These are phyloP conservation scores for Scolopax mira DNA, from an alignment of 2,113 vertebrate genomes.

Conservation along the genomic window DNA sequence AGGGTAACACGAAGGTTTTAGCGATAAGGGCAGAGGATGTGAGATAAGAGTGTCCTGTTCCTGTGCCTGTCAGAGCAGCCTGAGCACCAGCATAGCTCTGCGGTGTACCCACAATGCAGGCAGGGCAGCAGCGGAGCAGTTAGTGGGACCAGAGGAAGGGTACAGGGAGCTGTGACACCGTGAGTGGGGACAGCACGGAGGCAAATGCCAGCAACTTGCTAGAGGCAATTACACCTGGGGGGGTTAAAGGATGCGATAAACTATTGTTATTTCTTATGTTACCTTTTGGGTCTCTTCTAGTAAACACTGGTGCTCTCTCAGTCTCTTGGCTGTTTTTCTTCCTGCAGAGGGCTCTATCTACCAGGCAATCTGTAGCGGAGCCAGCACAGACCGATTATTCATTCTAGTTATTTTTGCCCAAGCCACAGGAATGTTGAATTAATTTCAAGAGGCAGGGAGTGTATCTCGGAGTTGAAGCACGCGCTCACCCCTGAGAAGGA, in stretches of 20 bases:
- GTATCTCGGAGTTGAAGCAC: constrained; percentile 39
- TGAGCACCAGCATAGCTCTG: background rate
- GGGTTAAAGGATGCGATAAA: background rate
- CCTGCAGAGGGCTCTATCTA: constrained; percentile 67
- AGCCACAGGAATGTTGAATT: constrained; percentile 59
- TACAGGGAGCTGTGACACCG: background rate
- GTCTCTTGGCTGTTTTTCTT: background rate
- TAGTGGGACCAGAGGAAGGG: background rate
- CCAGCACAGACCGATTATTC: background rate
- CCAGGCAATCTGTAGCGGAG: constrained; percentile 26
- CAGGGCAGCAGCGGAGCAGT: background rate
- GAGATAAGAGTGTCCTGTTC: background rate
- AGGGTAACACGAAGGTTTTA: background rate
- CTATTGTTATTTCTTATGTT: background rate
- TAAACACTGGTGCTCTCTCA: background rate
- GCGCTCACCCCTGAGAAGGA: background rate
- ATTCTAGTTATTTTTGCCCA: background rate
- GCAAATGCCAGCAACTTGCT: no score
- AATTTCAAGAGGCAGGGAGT: constrained; percentile 53
- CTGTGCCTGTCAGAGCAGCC: background rate
- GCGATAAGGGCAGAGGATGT: background rate
- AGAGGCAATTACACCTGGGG: background rate
- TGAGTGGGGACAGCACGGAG: background rate
- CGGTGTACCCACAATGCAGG: background rate
- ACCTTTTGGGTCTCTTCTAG: background rate